Conservation (phyloP, 2,888 invertebrate genomes). For the Drosophila kuntzei region DNA sequence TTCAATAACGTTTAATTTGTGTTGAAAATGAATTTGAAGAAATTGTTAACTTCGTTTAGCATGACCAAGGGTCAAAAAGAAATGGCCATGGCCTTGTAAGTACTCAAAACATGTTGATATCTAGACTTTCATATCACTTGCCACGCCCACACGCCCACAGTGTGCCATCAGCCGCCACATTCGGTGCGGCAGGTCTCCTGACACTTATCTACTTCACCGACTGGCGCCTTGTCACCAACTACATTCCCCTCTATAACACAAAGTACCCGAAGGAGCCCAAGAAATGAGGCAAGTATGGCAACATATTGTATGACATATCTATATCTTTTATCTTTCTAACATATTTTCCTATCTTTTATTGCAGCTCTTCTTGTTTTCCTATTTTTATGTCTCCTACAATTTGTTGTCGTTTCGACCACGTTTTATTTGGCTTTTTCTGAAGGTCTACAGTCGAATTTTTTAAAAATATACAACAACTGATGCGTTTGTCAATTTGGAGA, state of each 20-base stretch:
- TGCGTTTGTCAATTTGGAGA: slow-evolving; percentile 6
- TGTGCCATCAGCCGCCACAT: slow-evolving; percentile 51
- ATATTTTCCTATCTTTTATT: background rate
- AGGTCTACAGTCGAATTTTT: slow-evolving; percentile 34
- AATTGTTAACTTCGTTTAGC: slow-evolving; percentile 17
- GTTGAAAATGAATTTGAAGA: slow-evolving; percentile 51
- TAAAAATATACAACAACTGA: slow-evolving; percentile 25
- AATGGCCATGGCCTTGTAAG: slow-evolving; percentile 59
- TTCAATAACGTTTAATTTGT: background rate
- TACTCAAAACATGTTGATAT: slow-evolving; percentile 11
- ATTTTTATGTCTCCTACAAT: background rate
- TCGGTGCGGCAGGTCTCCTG: slow-evolving; percentile 53
- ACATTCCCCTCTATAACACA: slow-evolving; percentile 66
- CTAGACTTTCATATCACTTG: background rate
- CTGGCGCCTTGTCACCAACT: slow-evolving; percentile 58
- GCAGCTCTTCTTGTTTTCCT: background rate
- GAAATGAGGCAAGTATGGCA: slow-evolving; percentile 17
- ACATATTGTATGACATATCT: background rate
- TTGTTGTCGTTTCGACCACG: slow-evolving; percentile 7
- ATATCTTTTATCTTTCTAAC: background rate
- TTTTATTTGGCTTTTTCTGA: slow-evolving; percentile 18
- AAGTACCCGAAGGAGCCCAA: slow-evolving; percentile 52
- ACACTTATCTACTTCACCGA: slow-evolving; percentile 59
- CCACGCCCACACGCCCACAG: slow-evolving; percentile 45
- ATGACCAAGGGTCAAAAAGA: slow-evolving; percentile 35